A percentile compares a stretch with the other conserved stretches of the same genome.
These are phyloP conservation scores for Volucella inflata DNA, from an alignment of 2,888 invertebrate species.

Conservation along the genomic window DNA sequence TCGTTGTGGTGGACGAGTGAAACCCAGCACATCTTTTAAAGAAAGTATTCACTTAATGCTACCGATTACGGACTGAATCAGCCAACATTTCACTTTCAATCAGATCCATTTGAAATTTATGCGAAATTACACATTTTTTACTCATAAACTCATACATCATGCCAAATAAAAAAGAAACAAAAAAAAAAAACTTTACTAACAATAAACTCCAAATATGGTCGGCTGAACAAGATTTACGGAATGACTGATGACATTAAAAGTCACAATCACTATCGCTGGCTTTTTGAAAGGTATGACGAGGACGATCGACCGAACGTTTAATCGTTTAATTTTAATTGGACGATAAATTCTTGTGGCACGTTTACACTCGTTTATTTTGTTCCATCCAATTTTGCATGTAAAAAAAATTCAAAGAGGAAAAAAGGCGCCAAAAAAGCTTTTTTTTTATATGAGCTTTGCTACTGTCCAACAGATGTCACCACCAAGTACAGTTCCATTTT, in stretches of 20 bases:
- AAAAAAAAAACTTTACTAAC: too few species aligned
- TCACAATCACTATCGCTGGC: background rate
- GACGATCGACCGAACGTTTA: background rate
- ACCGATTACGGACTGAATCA: too few species aligned
- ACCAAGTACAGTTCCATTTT: background rate
- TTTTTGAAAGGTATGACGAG: background rate
- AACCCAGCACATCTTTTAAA: too few species aligned
- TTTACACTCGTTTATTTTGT: constrained; percentile 7
- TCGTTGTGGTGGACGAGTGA: too few species aligned
- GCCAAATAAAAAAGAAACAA: too few species aligned
- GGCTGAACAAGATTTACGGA: too few species aligned
- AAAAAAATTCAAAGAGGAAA: background rate
- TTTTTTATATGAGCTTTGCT: background rate
- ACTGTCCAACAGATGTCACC: background rate
- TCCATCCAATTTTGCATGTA: background rate
- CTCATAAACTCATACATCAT: too few species aligned
- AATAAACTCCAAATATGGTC: too few species aligned
- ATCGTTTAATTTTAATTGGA: constrained; percentile 16
- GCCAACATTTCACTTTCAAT: too few species aligned
- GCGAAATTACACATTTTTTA: too few species aligned
- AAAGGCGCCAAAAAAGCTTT: background rate
- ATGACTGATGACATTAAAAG: background rate
- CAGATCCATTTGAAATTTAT: too few species aligned
- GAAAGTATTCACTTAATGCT: too few species aligned
- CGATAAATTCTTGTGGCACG: constrained; percentile 4